Evolutionary conservation across 2,797 vertebrate genomes (phyloP).

Genomic region (Diceros bicornis): DNA sequence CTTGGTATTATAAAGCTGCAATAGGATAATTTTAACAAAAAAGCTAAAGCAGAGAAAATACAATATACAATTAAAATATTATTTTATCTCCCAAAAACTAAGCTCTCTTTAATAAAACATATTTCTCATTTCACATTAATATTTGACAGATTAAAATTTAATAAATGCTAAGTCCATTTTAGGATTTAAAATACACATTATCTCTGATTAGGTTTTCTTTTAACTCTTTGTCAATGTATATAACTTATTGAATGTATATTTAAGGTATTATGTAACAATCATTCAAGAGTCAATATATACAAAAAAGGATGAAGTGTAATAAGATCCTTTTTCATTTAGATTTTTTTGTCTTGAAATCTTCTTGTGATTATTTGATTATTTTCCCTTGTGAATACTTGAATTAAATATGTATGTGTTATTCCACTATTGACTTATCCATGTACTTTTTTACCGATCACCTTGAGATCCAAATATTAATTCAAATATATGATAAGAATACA

Average conservation of each 20-base stretch:
- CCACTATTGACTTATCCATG: background rate
- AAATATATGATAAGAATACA: background rate
- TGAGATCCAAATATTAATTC: background rate
- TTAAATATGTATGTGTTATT: background rate
- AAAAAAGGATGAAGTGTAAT: background rate
- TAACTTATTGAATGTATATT: background rate
- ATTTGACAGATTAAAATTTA: slow-evolving; percentile 60
- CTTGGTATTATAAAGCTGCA: slow-evolving; percentile 23
- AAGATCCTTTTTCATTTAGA: background rate
- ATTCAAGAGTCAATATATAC: background rate
- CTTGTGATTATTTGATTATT: background rate
- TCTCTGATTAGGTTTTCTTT: background rate
- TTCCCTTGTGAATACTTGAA: background rate
- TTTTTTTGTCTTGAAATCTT: slow-evolving; percentile 6
- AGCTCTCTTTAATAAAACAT: background rate
- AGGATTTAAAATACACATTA: slow-evolving; percentile 5
- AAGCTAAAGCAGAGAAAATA: background rate
- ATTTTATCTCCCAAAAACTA: background rate
- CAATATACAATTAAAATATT: background rate
- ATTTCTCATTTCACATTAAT: slow-evolving; percentile 12
- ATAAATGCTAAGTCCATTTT: background rate
- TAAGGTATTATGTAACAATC: background rate
- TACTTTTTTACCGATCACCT: background rate
- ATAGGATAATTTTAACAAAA: slow-evolving; percentile 27
- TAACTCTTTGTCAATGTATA: background rate